Conservation (phyloP, 2,797 vertebrate genomes). For the Pseudochirops corinnae region DNA sequence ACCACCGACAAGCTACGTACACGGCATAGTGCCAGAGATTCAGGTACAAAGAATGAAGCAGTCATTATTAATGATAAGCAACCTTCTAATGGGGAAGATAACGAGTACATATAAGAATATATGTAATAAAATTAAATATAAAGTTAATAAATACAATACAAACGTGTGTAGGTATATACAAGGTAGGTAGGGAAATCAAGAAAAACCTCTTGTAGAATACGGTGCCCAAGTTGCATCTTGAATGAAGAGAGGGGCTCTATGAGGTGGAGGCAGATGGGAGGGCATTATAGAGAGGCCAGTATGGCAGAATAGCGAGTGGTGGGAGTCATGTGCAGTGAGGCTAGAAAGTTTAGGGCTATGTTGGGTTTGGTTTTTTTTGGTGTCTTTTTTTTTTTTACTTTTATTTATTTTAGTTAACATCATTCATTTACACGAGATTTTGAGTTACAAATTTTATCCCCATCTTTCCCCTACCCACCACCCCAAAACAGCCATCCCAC, state of each 20-base stretch:
- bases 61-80: not conserved
- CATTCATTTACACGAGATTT: too few species aligned
- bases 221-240: not conserved
- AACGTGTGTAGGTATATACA: not conserved
- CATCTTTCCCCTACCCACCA: too few species aligned
- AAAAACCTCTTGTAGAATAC: not conserved
- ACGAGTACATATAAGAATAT: not conserved
- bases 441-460: too few species aligned
- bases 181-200: not conserved
- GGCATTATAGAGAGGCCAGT: not conserved
- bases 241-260: not conserved
- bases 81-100: not conserved
- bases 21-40: not conserved
- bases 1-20: not conserved
- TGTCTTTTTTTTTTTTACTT: too few species aligned
- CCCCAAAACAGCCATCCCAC: too few species aligned
- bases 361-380: not conserved
- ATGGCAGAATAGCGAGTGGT: not conserved
- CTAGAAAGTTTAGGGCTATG: not conserved
- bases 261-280: not conserved
- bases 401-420: too few species aligned
- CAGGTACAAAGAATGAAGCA: not conserved
- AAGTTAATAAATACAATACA: not conserved
- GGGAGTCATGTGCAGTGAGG: not conserved
- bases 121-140: not conserved